A percentile compares a stretch with the other conserved stretches of the same genome.
Conservation (phyloP, 1,140 invertebrate species). For the Pseudomyrmex pallidus region DNA sequence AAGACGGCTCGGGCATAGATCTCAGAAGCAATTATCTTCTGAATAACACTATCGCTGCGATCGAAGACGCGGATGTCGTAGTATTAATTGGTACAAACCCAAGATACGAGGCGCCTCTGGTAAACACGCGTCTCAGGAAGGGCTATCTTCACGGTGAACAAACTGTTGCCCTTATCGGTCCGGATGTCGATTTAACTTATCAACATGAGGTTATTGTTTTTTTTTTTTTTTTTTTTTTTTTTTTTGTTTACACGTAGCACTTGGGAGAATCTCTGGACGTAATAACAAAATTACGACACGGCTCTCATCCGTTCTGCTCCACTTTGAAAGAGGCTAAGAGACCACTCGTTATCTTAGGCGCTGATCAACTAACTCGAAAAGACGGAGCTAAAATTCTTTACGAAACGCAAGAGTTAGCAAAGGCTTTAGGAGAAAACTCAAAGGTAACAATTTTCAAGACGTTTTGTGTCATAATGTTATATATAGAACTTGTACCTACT, state of each 20-base stretch:
- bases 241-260: conserved; percentile 86
- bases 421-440: conserved; percentile 84
- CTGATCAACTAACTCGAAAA: conserved; percentile 91
- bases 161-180: conserved; percentile 94
- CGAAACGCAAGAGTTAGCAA: conserved; percentile 90
- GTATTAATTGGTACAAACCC: conserved; percentile 98
- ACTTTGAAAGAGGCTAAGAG: conserved; percentile 92
- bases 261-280: conserved; percentile 91
- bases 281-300: conserved; percentile 90
- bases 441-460: conserved; percentile 71
- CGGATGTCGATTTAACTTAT: conserved; percentile 97
- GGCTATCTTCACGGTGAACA: conserved; percentile 94
- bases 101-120: conserved; percentile 97
- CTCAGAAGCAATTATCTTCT: conserved; percentile 96
- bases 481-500: conserved; percentile 41
- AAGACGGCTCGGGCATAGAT: conserved; percentile 94
- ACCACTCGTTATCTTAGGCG: conserved; percentile 96
- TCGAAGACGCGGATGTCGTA: conserved; percentile 97
- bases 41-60: conserved; percentile 94
- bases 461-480: conserved; percentile 9
- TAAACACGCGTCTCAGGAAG: conserved; percentile 98
- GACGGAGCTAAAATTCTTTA: conserved; percentile 93
- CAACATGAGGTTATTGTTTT: conserved; percentile 90
- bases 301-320: conserved; percentile 91
- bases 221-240: conserved; percentile 4